Percentiles rank a stretch among this genome's conserved stretches.
Evolutionary conservation across 2,797 vertebrate genomes (phyloP).

Genomic region (Parambassis ranga): DNA sequence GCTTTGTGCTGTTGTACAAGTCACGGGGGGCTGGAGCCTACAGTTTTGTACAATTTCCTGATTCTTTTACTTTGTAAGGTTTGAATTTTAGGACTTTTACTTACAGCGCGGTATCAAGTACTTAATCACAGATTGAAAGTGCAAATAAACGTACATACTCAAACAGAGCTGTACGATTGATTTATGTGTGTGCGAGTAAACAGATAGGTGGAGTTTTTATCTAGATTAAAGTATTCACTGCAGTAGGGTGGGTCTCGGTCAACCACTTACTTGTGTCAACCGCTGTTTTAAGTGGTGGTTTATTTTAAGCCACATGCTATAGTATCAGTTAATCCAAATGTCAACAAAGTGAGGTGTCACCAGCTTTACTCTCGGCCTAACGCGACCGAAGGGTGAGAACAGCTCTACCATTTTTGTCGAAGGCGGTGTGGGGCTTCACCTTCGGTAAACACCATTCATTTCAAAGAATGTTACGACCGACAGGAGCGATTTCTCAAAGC

Average conservation of each 20-base stretch:
- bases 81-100: too few species aligned
- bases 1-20: too few species aligned
- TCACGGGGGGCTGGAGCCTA: too few species aligned
- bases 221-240: constrained; percentile 3
- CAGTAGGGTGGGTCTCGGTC: neutral
- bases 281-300: constrained; percentile 22
- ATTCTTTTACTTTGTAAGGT: too few species aligned
- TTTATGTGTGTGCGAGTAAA: neutral
- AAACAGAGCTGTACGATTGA: neutral
- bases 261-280: constrained; percentile 45
- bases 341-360: constrained; percentile 52
- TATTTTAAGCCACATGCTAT: constrained; percentile 14
- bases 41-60: too few species aligned
- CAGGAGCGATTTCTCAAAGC: constrained; percentile 20
- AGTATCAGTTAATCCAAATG: constrained; percentile 36
- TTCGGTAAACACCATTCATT: constrained; percentile 65
- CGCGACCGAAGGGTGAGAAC: constrained; percentile 28
- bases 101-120: too few species aligned
- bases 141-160: too few species aligned
- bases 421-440: constrained; percentile 48
- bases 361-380: constrained; percentile 23
- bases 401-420: constrained; percentile 14
- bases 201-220: constrained; percentile 16
- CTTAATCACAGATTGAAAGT: too few species aligned
- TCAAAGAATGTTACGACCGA: constrained; percentile 26